Evolutionary conservation across 2,888 invertebrate genomes (phyloP).

Genomic region (Caenorhabditis panamensis): DNA sequence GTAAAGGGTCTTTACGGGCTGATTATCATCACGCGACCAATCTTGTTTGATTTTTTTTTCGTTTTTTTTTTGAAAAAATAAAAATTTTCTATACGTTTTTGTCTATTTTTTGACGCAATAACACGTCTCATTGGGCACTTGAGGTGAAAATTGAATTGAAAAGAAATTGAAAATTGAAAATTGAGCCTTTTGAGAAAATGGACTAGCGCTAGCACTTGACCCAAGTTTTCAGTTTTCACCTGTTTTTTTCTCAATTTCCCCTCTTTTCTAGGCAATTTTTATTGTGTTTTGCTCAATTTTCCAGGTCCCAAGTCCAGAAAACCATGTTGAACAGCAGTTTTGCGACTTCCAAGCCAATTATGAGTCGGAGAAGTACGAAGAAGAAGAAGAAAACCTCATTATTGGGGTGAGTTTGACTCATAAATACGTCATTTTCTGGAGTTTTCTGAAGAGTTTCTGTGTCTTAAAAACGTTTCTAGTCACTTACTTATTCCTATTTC

Average conservation of each 20-base stretch:
- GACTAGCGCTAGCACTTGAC: neutral
- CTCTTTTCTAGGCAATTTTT: neutral
- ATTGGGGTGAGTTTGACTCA: constrained; percentile 37
- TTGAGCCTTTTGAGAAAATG: neutral
- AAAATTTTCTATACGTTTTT: neutral
- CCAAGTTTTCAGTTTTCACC: neutral
- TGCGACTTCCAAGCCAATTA: constrained; percentile 33
- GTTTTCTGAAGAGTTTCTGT: no score
- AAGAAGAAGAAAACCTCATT: constrained; percentile 41
- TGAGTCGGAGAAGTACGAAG: constrained; percentile 16
- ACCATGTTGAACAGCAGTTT: constrained; percentile 21
- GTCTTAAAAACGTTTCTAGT: no score
- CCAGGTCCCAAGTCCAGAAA: no score
- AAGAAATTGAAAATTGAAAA: neutral
- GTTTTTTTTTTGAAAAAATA: no score
- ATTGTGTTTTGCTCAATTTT: neutral
- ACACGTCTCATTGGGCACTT: constrained; percentile 11
- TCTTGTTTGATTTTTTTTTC: neutral
- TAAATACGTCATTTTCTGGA: neutral
- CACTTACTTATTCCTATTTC: no score
- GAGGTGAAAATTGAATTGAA: neutral
- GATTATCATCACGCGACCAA: constrained; percentile 9
- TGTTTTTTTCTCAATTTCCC: neutral
- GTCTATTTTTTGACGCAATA: neutral
- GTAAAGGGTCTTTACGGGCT: neutral